These are phyloP conservation scores for Chrysogorgia sp. DNA, from an alignment of 92 coral and sea anemone species.

Conservation along the genomic window DNA sequence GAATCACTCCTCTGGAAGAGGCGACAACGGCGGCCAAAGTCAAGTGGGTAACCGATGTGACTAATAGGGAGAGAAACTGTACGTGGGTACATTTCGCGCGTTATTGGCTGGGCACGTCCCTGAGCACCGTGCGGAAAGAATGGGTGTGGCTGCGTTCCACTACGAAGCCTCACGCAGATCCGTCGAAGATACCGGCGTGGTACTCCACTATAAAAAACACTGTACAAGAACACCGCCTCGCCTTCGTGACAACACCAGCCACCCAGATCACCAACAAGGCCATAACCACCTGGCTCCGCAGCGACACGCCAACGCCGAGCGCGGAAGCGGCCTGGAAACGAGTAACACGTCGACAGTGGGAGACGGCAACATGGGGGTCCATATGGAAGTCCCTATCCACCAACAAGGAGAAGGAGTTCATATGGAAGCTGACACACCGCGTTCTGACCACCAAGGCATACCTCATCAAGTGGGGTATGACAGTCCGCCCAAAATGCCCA, in stretches of 20 bases:
- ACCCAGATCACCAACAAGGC: no score
- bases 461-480: conserved; percentile 13
- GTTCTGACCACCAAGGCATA: conserved; percentile 25
- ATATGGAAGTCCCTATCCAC: not conserved
- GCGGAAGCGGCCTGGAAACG: not conserved
- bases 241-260: no score
- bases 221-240: not conserved
- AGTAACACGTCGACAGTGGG: not conserved
- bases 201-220: not conserved
- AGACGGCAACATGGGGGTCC: not conserved
- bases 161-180: conserved; percentile 40
- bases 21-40: not conserved
- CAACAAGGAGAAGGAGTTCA: not conserved
- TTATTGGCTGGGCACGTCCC: conserved; percentile 30
- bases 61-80: not conserved
- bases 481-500: conserved; percentile 9
- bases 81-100: conserved; percentile 39
- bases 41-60: conserved; percentile 11
- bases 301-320: not conserved
- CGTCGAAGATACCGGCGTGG: not conserved
- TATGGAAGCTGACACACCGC: conserved; percentile 13
- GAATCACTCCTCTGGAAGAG: not conserved
- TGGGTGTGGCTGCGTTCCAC: conserved; percentile 36
- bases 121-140: not conserved
- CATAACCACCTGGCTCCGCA: no score